phyloP scores from a whole-genome alignment of 2,113 vertebrate species.

The Monarcha castaneiventris region DNA sequence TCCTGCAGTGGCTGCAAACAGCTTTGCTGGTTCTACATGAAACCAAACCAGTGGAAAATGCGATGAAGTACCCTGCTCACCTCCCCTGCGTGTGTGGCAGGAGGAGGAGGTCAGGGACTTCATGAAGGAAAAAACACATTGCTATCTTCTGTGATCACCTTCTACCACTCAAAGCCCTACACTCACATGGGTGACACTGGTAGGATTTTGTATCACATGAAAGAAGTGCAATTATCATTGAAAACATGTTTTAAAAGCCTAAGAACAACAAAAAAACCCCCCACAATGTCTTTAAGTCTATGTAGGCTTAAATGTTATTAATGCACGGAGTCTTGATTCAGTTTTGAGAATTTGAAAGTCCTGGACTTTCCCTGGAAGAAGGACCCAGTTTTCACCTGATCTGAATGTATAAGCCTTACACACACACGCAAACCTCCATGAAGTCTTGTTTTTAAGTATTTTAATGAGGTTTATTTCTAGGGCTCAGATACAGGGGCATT shows the following conservation, averaged over 20 bases:
- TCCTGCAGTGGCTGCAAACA: background rate
- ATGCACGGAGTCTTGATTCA: background rate
- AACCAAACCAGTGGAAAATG: background rate
- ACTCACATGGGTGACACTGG: background rate
- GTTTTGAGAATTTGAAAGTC: background rate
- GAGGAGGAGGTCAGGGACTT: background rate
- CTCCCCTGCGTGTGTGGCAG: fast-evolving
- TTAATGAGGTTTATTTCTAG: background rate
- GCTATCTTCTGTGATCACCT: background rate
- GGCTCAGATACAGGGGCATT: background rate
- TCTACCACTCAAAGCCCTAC: background rate
- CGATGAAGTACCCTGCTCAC: background rate
- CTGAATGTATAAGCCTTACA: background rate
- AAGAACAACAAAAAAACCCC: background rate
- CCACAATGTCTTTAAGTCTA: background rate
- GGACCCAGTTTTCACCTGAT: background rate
- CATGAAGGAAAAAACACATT: background rate
- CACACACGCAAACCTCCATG: fast-evolving
- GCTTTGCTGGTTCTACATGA: background rate
- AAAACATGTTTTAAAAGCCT: background rate
- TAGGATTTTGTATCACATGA: fast-evolving
- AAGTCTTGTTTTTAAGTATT: background rate
- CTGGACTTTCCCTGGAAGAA: background rate
- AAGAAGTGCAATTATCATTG: background rate
- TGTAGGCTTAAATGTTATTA: background rate